Conservation (phyloP, 2,113 vertebrate genomes). For the Lasiurus cinereus region DNA sequence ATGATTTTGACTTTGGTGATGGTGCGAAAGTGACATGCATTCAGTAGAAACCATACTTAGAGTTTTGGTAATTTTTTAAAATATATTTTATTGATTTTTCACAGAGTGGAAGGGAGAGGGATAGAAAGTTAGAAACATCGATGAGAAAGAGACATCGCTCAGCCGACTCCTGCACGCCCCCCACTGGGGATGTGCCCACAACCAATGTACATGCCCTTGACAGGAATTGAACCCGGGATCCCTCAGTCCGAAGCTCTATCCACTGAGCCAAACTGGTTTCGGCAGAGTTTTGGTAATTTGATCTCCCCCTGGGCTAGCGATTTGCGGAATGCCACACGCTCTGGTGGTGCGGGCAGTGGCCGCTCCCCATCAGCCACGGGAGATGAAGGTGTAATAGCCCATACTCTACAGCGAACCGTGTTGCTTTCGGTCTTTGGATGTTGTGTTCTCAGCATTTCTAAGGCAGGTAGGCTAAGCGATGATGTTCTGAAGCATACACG, state of each 20-base stretch:
- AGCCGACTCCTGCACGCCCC: too few relatives aligned
- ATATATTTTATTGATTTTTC: too few relatives aligned
- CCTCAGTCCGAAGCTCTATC: too few relatives aligned
- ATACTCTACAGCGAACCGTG: rapidly evolving
- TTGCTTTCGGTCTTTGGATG: background rate
- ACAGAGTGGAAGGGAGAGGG: too few relatives aligned
- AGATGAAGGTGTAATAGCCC: background rate
- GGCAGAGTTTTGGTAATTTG: background rate
- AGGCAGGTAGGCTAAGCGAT: background rate
- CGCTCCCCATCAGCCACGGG: background rate
- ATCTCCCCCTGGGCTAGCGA: background rate
- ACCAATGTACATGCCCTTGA: too few relatives aligned
- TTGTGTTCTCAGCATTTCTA: background rate
- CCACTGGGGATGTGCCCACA: too few relatives aligned
- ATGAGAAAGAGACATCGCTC: too few relatives aligned
- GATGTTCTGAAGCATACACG: background rate
- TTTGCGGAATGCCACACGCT: background rate
- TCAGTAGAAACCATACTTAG: background rate
- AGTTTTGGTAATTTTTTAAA: background rate
- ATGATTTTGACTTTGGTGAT: background rate
- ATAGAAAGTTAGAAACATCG: too few relatives aligned
- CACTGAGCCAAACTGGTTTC: too few relatives aligned
- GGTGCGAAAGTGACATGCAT: background rate
- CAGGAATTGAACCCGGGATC: too few relatives aligned
- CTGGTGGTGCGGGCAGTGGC: too few relatives aligned